Conservation (phyloP, 2,797 vertebrate species). For the Natrix natrix region DNA sequence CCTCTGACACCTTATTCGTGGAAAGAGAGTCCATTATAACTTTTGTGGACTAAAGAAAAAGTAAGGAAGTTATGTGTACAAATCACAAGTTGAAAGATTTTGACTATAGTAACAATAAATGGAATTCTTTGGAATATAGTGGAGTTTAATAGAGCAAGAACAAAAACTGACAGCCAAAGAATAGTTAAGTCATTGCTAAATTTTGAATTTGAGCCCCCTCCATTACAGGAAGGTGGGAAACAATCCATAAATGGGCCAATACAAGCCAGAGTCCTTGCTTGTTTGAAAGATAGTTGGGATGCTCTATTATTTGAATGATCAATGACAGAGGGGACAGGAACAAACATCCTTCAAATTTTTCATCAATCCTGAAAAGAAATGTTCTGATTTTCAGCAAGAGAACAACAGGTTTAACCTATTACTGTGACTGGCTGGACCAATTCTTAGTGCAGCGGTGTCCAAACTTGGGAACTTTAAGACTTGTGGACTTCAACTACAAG, state of each 20-base stretch:
- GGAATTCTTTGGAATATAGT: constrained; percentile 1
- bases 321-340: too few relatives aligned
- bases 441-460: too few relatives aligned
- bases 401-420: too few relatives aligned
- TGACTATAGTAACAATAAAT: not conserved
- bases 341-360: too few relatives aligned
- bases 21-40: not conserved
- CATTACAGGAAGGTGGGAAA: not conserved
- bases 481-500: too few relatives aligned
- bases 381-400: too few relatives aligned
- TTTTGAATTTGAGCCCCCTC: not conserved
- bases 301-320: too few relatives aligned
- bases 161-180: not conserved
- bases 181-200: not conserved
- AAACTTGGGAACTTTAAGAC: too few relatives aligned
- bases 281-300: too few relatives aligned
- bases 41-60: not conserved
- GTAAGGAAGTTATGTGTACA: not conserved
- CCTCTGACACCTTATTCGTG: not conserved
- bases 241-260: not conserved
- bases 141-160: not conserved
- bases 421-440: too few relatives aligned
- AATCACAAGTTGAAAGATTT: not conserved
- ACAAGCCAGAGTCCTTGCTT: too few relatives aligned
- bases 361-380: too few relatives aligned